Evolutionary conservation across 2,888 invertebrate species (phyloP).

Genomic region (Cotesia congregata): DNA sequence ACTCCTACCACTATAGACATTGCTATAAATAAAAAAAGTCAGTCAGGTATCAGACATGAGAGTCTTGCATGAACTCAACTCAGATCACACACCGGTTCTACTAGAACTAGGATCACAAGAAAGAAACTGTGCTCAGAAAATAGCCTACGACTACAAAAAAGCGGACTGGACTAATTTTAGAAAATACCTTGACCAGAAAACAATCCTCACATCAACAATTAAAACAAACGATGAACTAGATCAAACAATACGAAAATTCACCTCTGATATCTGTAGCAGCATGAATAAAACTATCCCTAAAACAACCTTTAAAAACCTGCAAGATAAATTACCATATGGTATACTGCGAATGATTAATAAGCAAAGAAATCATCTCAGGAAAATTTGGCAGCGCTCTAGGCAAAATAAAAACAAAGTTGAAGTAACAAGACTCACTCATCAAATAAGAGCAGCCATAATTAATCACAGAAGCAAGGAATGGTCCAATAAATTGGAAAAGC

Average conservation of each 20-base stretch:
- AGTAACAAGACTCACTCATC: slow-evolving; percentile 16
- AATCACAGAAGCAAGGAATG: slow-evolving; percentile 29
- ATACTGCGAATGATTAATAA: slow-evolving; percentile 22
- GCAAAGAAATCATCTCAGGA: slow-evolving; percentile 25
- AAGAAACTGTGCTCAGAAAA: neutral
- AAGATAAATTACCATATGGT: neutral
- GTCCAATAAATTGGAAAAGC: too few species aligned
- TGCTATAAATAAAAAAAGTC: slow-evolving; percentile 42
- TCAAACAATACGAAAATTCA: slow-evolving; percentile 29
- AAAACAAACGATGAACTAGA: slow-evolving; percentile 25
- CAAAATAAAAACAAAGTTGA: slow-evolving; percentile 3
- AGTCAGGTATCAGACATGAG: slow-evolving; percentile 24
- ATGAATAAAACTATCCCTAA: slow-evolving; percentile 20
- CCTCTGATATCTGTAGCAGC: slow-evolving; percentile 4
- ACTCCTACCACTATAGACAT: slow-evolving; percentile 44
- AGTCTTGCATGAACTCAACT: slow-evolving; percentile 40
- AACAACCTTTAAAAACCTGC: neutral
- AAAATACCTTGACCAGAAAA: slow-evolving; percentile 29
- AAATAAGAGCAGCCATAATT: slow-evolving; percentile 37
- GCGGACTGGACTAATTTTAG: slow-evolving; percentile 37
- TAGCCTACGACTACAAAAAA: slow-evolving; percentile 25
- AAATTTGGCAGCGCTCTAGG: slow-evolving; percentile 35
- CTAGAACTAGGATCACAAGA: slow-evolving; percentile 20
- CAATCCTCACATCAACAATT: slow-evolving; percentile 21
- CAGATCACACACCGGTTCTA: slow-evolving; percentile 45